Percentiles rank a stretch among this genome's conserved stretches.
Evolutionary conservation across 2,797 vertebrate genomes (phyloP).

Genomic region (Ispidina lecontei): DNA sequence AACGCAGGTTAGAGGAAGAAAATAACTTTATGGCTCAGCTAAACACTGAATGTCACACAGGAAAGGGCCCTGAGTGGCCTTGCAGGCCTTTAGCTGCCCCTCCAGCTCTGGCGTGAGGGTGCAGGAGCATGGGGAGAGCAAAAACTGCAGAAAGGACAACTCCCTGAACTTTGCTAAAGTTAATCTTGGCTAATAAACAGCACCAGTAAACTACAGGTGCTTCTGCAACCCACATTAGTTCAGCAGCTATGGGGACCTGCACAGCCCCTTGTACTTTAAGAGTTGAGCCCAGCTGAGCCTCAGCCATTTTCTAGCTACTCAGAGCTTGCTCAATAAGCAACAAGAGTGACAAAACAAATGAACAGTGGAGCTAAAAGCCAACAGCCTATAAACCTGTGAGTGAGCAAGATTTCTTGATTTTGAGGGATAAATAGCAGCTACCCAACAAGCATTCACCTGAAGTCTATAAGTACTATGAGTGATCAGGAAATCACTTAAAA

Average conservation of each 20-base stretch:
- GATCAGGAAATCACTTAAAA: not conserved
- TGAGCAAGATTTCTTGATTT: not conserved
- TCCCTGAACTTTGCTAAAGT: not conserved
- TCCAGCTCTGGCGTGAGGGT: not conserved
- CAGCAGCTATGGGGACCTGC: not conserved
- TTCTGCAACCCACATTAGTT: not conserved
- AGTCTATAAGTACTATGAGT: not conserved
- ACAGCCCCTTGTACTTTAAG: not conserved
- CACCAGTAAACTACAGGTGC: not conserved
- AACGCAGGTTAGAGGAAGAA: not conserved
- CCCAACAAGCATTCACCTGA: not conserved
- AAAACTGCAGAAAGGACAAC: not conserved
- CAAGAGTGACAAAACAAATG: accelerated
- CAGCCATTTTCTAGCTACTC: not conserved
- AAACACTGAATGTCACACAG: accelerated
- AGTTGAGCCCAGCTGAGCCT: not conserved
- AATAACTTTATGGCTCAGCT: not conserved
- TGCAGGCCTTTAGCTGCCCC: not conserved
- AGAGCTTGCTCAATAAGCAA: not conserved
- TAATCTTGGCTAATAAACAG: not conserved
- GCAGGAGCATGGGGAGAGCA: accelerated
- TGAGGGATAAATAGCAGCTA: not conserved
- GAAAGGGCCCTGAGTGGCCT: not conserved
- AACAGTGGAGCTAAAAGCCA: not conserved
- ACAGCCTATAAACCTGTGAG: not conserved